Percentiles rank a stretch among this genome's conserved stretches.
phyloP scores from a whole-genome alignment of 1,140 invertebrate species.

The Pectinophora gossypiella region DNA sequence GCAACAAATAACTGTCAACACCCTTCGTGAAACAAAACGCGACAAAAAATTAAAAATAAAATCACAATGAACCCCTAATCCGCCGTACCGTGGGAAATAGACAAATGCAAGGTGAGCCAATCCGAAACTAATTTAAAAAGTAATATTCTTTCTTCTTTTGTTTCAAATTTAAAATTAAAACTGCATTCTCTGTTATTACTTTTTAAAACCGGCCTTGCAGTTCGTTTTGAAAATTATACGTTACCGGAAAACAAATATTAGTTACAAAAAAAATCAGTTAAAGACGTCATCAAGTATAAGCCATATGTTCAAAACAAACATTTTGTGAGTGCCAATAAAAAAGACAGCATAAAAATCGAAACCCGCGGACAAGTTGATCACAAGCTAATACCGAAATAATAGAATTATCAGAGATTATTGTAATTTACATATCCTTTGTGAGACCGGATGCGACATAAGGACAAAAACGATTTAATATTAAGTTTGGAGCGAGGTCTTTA shows the following conservation, averaged over 20 bases:
- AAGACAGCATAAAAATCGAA: constrained; percentile 33
- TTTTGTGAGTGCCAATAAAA: constrained; percentile 18
- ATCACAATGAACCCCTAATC: constrained; percentile 68
- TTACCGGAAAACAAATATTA: constrained; percentile 21
- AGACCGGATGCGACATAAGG: constrained; percentile 67
- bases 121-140: constrained; percentile 73
- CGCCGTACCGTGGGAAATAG: constrained; percentile 64
- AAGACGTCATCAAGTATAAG: constrained; percentile 19
- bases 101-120: constrained; percentile 68
- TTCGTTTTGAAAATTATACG: constrained; percentile 17
- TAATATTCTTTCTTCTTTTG: constrained; percentile 66
- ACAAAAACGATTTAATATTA: constrained; percentile 75
- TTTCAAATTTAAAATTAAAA: constrained; percentile 57
- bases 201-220: not conserved
- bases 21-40: constrained; percentile 70
- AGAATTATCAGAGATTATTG: constrained; percentile 71
- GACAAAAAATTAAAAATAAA: constrained; percentile 63
- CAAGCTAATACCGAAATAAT: constrained; percentile 61
- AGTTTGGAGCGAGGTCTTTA: constrained; percentile 59
- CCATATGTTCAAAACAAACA: constrained; percentile 64
- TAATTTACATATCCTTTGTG: constrained; percentile 72
- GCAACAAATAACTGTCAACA: constrained; percentile 74
- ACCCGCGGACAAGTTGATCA: constrained; percentile 59
- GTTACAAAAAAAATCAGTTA: constrained; percentile 19
- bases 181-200: constrained; percentile 7